A percentile compares a stretch with the other conserved stretches of the same genome.
Conservation (phyloP, 2,113 vertebrate species). For the Istiophorus platypterus region DNA sequence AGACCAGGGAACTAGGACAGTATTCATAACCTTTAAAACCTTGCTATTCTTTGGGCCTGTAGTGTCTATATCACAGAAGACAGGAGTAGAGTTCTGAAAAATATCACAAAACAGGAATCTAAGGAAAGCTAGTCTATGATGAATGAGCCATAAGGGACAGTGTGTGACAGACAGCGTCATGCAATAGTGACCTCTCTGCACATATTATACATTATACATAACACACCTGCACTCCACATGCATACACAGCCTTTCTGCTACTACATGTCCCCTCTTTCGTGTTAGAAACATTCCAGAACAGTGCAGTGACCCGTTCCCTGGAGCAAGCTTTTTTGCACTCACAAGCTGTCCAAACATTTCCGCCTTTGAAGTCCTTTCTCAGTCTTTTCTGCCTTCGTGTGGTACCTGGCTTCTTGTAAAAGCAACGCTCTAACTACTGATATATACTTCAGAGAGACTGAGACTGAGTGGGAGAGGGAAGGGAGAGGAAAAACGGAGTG, state of each 20-base stretch:
- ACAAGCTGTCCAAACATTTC: constrained; percentile 63
- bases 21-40: constrained; percentile 42
- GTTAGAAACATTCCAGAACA: constrained; percentile 28
- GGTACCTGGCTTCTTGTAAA: constrained; percentile 58
- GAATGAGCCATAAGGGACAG: constrained; percentile 26
- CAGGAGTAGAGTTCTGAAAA: constrained; percentile 18
- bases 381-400: constrained; percentile 25
- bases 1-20: neutral
- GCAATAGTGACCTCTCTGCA: constrained; percentile 31
- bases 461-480: constrained; percentile 41
- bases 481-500: constrained; percentile 1
- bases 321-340: constrained; percentile 36
- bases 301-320: constrained; percentile 47
- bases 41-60: constrained; percentile 15
- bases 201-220: constrained; percentile 56
- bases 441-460: constrained; percentile 54
- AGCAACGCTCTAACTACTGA: constrained; percentile 50
- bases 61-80: constrained; percentile 26
- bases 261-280: constrained; percentile 14
- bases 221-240: constrained; percentile 38
- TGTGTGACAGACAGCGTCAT: constrained; percentile 47
- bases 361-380: constrained; percentile 47
- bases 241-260: constrained; percentile 20
- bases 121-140: constrained; percentile 20
- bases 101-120: constrained; percentile 13